Base-by-base conservation (phyloP, 2,888 invertebrate genomes). In the Ceratothoa steindachneri region DNA sequence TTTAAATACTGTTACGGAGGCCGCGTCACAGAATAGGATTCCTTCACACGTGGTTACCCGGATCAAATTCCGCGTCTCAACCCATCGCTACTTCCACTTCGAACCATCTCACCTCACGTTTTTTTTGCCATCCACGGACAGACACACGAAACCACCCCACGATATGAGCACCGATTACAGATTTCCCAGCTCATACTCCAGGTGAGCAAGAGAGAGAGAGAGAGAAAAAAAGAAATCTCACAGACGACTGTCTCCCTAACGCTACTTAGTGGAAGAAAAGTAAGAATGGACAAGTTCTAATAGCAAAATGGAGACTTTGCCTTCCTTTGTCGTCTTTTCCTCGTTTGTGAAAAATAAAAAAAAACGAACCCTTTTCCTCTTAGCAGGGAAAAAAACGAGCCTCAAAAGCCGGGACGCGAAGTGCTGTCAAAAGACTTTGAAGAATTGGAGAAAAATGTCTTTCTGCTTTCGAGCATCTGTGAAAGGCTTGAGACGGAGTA, bases 21-120 rank as follows among this genome's bases (percentile, higher is more conserved):
- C 67, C 60, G 67, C 67, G 67, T 60, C 67, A 67, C 67, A 29
- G 55, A 72, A 67, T 72, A 53, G 31, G 67, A 72, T 72, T 72
- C 72, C 72, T 72, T 72, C 55, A 72, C 72, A 72, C 72, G 72
- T 68, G 72, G 72, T 72, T 41, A 15, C 5, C 15, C 41, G 41
- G 41, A 41, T 41, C 41, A 15, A 9, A 41, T 41, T 41, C 41
- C 41, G 41, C 15, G 41, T 41, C 41, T 41, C 41, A 9, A 9
- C 15, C 41, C n/a, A n/a, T 41, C 41, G 41, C 15, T 41, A 41
- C 41, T 41, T 41, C 41, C 41, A 41, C 5, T 41, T 41, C 41
- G n/a, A n/a, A n/a, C n/a, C n/a, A n/a, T n/a, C n/a, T n/a, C n/a
- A n/a, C n/a, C n/a, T 41, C 15, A 41, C 41, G 41, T 15, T 9